Base-by-base conservation (phyloP, 2,113 vertebrate species). In the Tragelaphus scriptus region DNA sequence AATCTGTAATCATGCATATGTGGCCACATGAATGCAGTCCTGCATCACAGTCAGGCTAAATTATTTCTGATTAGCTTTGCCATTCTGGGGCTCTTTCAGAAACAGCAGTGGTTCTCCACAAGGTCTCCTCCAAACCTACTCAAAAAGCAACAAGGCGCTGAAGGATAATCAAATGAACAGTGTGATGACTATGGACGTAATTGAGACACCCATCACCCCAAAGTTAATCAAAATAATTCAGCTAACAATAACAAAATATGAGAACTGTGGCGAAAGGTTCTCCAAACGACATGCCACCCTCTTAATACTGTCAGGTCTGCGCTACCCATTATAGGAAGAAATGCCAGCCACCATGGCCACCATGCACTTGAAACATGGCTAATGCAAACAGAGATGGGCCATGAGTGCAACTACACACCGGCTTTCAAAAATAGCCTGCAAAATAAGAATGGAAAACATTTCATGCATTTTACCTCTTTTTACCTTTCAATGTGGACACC, bases 401-500 rank as follows among this genome's bases (percentile, higher is more conserved):
- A 0, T 40, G 44, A 77, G 65, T 82, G 25, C 56, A 56, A 96
- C 75, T 10, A 88, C 8, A 75, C 17, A 32, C 2, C 3, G 2
- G n/a, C 32, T 68, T 96, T 81, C 88, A 92, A 82, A n/a, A 87
- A 59, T 19, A 91, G 15, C 15, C 36, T 71, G 17, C 77, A 59
- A 94, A 63, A n/a, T 16, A 85, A 93, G 55, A 89, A 90, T 36
- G 26, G 7, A 88, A 84, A 87, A 77, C 30, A 91, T 25, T 30
- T 92, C 68, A 82, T 36, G 23, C 44, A 61, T 71, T 53, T 96
- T 44, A 75, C 71, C 36, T 44, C 71, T 44, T 75, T 59, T 95
- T 77, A 94, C 59, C 89, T 97, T 91, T 89, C 80, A 97, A 93
- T 65, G 44, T 49, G 28, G 25, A 14, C 32, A 95, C 58, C 56